Base-by-base conservation (phyloP, 2,888 invertebrate genomes). In the Parapristionchus giblindavisi region DNA sequence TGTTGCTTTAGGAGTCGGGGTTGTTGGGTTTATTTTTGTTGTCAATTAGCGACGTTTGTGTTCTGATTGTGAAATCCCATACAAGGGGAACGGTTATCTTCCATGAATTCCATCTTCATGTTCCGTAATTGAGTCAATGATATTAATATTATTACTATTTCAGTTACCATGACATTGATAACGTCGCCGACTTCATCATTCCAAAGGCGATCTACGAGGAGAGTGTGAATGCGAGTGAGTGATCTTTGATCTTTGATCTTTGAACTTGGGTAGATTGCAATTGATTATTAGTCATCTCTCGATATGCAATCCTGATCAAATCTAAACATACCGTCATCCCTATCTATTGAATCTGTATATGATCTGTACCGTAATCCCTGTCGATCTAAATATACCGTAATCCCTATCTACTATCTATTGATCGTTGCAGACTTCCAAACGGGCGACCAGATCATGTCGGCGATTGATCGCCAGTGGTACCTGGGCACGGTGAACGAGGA, bases 391-490 rank as follows among this genome's bases (percentile, higher is more conserved):
- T n/a, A n/a, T n/a, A n/a, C n/a, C n/a, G n/a, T n/a, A n/a, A n/a
- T n/a, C n/a, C n/a, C n/a, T n/a, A 11, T 43, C 11, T 21, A 29
- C 14, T 32, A 21, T 36, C 34, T 27, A 21, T 36, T 40, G 36
- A 65, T 51, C 54, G 52, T 27, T 29, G 43, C 60, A 54, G 60
- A 68, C 11, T 75, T 83, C 29, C 65, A 76, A 21, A 66, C 76
- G 27, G 85, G 85, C 27, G 76, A 78, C 36, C 91, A 92, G 77
- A 94, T 95, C 89, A 92, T 94, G 27, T 95, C 95, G 86, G 93
- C 96, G 92, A 96, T 96, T 81, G 95, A 96, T 88, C 95, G 96
- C 88, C 92, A 93, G 65, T 98, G 98, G 98, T 98, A 96, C 96
- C 92, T 93, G 88, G 98, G 98, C 0, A 92, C 91, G 76, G 93